phyloP scores from a whole-genome alignment of 2,113 vertebrate genomes.

The Leiothrix lutea region DNA sequence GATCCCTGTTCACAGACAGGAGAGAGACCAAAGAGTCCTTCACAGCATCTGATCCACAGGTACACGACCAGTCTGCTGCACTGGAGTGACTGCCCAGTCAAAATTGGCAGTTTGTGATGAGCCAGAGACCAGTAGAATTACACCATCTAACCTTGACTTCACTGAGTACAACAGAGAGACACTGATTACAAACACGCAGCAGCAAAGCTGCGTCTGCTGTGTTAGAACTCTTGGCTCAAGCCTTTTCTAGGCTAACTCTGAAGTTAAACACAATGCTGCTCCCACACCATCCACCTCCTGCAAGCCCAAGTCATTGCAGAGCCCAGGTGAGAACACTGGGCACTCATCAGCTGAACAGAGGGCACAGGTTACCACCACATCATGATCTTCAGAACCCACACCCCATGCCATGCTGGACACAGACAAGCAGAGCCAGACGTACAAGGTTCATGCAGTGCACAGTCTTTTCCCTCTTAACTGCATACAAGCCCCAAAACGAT shows the following conservation, averaged over 20 bases:
- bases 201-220: not conserved
- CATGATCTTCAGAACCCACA: not conserved
- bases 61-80: not conserved
- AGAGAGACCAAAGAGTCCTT: not conserved
- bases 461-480: not conserved
- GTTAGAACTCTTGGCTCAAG: not conserved
- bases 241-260: not conserved
- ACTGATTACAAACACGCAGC: not conserved
- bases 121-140: not conserved
- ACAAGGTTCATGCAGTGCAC: rapidly evolving
- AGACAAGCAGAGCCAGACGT: not conserved
- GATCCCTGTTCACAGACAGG: not conserved
- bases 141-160: not conserved
- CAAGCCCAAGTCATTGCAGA: not conserved
- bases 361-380: rapidly evolving
- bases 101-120: not conserved
- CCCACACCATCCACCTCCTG: not conserved
- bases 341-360: not conserved
- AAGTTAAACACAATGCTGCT: rapidly evolving
- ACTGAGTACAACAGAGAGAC: not conserved
- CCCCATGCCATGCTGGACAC: rapidly evolving
- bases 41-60: not conserved
- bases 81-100: not conserved
- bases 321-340: not conserved
- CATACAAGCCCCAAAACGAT: not conserved